A percentile compares a stretch with the other conserved stretches of the same genome.
Evolutionary conservation across 2,888 invertebrate genomes (phyloP).

Genomic region (Norana najaformis): DNA sequence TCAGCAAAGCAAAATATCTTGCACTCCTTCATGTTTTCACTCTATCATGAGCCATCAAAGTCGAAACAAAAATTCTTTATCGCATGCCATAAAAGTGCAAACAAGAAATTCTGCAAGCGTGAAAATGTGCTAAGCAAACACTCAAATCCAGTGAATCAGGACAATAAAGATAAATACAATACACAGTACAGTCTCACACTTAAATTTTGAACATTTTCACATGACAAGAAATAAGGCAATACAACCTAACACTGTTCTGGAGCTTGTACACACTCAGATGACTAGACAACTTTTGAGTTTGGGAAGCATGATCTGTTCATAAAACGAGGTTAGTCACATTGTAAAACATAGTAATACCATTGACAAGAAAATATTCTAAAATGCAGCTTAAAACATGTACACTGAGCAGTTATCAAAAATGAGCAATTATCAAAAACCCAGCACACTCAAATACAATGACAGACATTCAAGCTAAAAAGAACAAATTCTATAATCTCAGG

Average conservation of each 20-base stretch:
- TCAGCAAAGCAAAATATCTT: neutral
- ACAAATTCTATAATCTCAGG: neutral
- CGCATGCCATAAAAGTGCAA: neutral
- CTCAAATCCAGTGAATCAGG: neutral
- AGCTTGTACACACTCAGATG: neutral
- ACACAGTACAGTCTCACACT: neutral
- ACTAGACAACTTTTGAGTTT: neutral
- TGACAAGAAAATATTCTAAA: neutral
- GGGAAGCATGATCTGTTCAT: neutral
- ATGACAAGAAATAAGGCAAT: neutral
- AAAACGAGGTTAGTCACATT: neutral
- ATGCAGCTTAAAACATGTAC: constrained; percentile 2
- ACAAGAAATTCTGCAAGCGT: neutral
- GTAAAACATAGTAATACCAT: neutral
- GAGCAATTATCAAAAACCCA: neutral
- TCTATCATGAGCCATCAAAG: neutral
- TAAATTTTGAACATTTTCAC: neutral
- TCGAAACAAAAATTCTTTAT: neutral
- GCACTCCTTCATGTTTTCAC: no score
- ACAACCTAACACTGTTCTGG: neutral
- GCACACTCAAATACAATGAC: neutral
- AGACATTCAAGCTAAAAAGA: neutral
- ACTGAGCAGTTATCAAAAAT: no score
- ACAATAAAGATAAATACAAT: neutral
- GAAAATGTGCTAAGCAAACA: neutral